Base-by-base conservation (phyloP, 1,140 invertebrate genomes). In the Euura saliciscinereae region DNA sequence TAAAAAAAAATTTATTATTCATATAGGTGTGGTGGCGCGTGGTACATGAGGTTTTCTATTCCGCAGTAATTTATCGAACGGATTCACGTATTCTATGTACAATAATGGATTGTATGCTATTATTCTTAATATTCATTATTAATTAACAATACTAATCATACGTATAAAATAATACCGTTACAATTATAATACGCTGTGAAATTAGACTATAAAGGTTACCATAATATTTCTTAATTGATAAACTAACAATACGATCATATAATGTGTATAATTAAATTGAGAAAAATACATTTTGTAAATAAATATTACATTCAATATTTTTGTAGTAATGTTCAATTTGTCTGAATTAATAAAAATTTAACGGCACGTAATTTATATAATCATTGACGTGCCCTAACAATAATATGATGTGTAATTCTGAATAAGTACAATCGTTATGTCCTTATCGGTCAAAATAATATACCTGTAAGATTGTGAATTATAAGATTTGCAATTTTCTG, bases 11-110 rank as follows among this genome's bases (percentile, higher is more conserved):
- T 69, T 69, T 69, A 69, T 69, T 69, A 74, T 73, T 43, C 64
- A 67, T 79, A 28, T 28, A 79, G 73, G 73, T 84, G 78, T 82
- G 80, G 78, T 82, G 81, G 76, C 80, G 74, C 78, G 74, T 82
- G 78, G 76, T 83, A 84, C 79, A 83, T 81, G 78, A 83, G 79
- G 77, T 83, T 83, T 81, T 76, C 74, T 28, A 28, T 76, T 79
- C 82, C 80, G 80, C 77, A 79, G 76, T 74, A 77, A 79, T 28
- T 28, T 28, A 74, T 79, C 75, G 73, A 75, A 74, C 76, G 79
- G 78, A 82, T 79, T 82, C 74, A 79, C 78, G 76, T 78, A 79
- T 83, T 83, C 74, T 80, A 84, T 82, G 74, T 83, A 84, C 80
- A 84, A 74, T 80, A 73, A 74, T 78, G 75, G 68, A 79, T 79